Conservation (phyloP, 92 coral and sea anemone species). For the Pocillopora grandis region DNA sequence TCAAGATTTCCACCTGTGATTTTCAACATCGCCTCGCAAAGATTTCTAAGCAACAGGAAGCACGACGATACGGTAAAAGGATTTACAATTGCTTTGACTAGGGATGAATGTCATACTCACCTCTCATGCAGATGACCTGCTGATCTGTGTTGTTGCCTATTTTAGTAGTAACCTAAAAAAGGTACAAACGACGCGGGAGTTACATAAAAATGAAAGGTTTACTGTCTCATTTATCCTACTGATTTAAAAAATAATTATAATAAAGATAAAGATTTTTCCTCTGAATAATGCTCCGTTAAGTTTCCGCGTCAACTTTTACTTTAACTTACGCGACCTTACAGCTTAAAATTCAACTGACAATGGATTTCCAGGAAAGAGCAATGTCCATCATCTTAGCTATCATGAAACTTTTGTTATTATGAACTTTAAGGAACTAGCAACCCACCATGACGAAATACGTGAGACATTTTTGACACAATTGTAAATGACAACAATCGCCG, state of each 20-base stretch:
- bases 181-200: background rate
- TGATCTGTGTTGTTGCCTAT: conserved; percentile 19
- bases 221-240: too few relatives aligned
- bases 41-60: too few relatives aligned
- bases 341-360: too few relatives aligned
- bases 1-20: too few relatives aligned
- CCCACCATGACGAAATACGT: background rate
- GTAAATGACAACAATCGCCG: background rate
- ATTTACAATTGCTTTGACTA: too few relatives aligned
- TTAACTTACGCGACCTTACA: too few relatives aligned
- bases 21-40: too few relatives aligned
- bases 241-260: too few relatives aligned
- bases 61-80: too few relatives aligned
- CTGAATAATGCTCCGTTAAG: fast-evolving
- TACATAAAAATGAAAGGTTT: background rate
- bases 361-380: background rate
- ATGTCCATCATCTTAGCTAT: conserved; percentile 11
- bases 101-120: background rate
- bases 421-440: background rate
- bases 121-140: conserved; percentile 38
- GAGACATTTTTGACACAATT: background rate
- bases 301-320: too few relatives aligned
- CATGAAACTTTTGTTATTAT: conserved; percentile 8
- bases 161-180: conserved; percentile 19
- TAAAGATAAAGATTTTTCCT: too few relatives aligned